Base-by-base conservation (phyloP, 2,113 vertebrate species). In the Antigone vipio region DNA sequence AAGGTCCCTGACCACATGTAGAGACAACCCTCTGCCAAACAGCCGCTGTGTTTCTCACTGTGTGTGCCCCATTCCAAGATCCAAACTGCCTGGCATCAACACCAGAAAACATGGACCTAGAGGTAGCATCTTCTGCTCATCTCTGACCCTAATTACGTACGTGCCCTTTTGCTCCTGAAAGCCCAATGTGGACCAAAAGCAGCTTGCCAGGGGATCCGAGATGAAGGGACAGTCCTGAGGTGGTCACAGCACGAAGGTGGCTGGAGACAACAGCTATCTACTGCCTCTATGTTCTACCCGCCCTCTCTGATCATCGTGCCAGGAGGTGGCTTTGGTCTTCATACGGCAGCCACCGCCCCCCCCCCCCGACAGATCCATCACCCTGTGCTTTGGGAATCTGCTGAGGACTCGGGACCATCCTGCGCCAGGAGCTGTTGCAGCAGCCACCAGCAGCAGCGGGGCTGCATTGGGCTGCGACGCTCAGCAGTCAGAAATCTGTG, bases 391-490 rank as follows among this genome's bases (percentile, higher is more conserved):
- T n/a, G 22, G 53, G 60, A 66, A 20, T 15, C 34, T 77, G 42
- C 52, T 9, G 52, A 49, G 69, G 21, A 16, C 5, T 9, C 1
- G 6, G 68, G 76, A 22, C 29, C 2, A 0, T 7, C 21, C 38
- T 4, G 1, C 5, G 5, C 45, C 55, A 40, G 68, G 27, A 82
- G 47, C 45, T 8, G 4, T 44, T 4, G 5, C 78, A 47, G 68
- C 55, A 5, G 20, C 35, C 3, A 0, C 42, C 34, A 68, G 15
- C 88, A 89, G 35, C 67, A 26, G 6, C 5, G 0, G 1, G 7
- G 26, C 3, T 1, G 22, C 5, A 0, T 4, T 1, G 1, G 38
- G 45, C n/a, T 42, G 53, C 5, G 6, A 6, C 0, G 0, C 29
- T 19, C 44, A 42, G 58, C 42, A 22, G n/a, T 0, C 3, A 2